Evolutionary conservation across 2,797 vertebrate species (phyloP), one percentile per base, ranked within the genome.

Genomic region (Echiichthys vipera): DNA sequence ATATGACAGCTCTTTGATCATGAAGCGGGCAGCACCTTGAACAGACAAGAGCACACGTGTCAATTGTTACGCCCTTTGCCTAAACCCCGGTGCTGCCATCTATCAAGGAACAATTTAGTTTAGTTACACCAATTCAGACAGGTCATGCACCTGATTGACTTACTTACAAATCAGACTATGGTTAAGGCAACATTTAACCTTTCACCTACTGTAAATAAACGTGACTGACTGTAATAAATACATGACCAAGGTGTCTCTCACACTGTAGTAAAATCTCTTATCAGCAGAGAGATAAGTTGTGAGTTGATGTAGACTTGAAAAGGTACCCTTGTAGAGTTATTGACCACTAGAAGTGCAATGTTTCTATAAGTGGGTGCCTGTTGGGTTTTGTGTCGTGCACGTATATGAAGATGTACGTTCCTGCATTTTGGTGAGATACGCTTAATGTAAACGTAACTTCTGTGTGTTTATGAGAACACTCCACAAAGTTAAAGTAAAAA

Each of bases 1-100:
- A 89, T 98, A 97, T 0, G 98, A 99, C 75, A 99, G 94, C 75
- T 99, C 98, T 92, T 99, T 99, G 89, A 99, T 99, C 86, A 99
- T 96, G 89, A 98, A 99, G 59, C 97, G 96, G 40, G 98, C 96
- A 11, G 97, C 96, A 77, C 98, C 98, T 99, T 84, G 54, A 78
- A 82, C 34, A 71, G 25, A 81, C 17, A 49, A 14, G 5, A 66
- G 53, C 53, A 4, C 34, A 6, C 2, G 49, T 34, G 64, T 75
- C 46, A 65, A 7, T 46, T 1, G 7, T 32, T n/a, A 55, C 18
- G 39, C 34, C 37, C n/a, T n/a, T n/a, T n/a, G n/a, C n/a, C n/a
- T 36, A 9, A 43, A 22, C 25, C 22, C 55, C n/a, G n/a, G n/a
- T 20, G 27, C 4, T 62, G 27, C 13, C 5, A 14, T 78, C 34